Percentiles rank a stretch among this genome's conserved stretches.
Evolutionary conservation across 2,797 vertebrate genomes (phyloP).

Genomic region (Sphenodon punctatus): DNA sequence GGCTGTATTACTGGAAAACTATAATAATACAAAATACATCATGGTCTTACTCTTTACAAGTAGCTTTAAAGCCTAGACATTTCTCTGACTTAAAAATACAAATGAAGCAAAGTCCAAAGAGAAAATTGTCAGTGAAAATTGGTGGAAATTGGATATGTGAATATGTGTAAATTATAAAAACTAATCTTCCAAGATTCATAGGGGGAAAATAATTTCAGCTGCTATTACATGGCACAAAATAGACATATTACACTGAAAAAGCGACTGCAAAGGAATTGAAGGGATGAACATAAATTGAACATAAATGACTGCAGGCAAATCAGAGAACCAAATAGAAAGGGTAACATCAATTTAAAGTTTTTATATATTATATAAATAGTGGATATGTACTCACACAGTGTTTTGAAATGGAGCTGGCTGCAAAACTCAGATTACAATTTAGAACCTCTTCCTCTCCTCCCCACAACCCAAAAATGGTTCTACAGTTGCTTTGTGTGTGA

Average conservation of each 20-base stretch:
- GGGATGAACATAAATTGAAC: slow-evolving; percentile 68
- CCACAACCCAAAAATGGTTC: not conserved
- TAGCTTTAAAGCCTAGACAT: slow-evolving; percentile 30
- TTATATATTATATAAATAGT: not conserved
- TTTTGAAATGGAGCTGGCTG: not conserved
- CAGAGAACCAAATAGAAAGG: slow-evolving; percentile 13
- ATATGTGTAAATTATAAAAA: slow-evolving; percentile 65
- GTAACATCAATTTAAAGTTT: not conserved
- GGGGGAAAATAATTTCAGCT: slow-evolving; percentile 51
- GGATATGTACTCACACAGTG: not conserved
- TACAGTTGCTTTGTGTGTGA: not conserved
- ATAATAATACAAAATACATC: slow-evolving; percentile 35
- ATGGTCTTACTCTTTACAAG: slow-evolving; percentile 60
- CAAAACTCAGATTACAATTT: not conserved
- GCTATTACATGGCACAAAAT: slow-evolving; percentile 53
- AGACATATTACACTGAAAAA: slow-evolving; percentile 59
- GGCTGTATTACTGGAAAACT: slow-evolving; percentile 32
- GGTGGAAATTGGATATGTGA: slow-evolving; percentile 57
- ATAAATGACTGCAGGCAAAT: slow-evolving; percentile 54
- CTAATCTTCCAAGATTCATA: slow-evolving; percentile 62
- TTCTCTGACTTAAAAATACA: slow-evolving; percentile 44
- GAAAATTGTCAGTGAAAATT: slow-evolving; percentile 61
- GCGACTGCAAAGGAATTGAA: slow-evolving; percentile 52
- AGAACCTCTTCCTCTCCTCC: no score
- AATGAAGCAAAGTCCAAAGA: slow-evolving; percentile 49